These are phyloP conservation scores for Plemyria rubiginata DNA, from an alignment of 2,888 invertebrate species.

Conservation along the genomic window DNA sequence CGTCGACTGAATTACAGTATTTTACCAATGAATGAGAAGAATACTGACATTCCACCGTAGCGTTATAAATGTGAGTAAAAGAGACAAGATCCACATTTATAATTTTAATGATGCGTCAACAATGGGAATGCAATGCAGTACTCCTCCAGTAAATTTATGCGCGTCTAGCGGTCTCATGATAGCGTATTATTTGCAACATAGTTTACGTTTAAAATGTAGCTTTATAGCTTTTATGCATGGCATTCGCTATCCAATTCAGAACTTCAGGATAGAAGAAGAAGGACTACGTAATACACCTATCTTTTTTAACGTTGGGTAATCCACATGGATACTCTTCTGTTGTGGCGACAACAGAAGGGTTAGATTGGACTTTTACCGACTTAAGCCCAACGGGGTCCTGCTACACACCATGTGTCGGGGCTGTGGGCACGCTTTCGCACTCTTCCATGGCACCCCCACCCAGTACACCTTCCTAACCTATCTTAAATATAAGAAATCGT, in stretches of 20 bases:
- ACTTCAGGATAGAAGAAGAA: no score
- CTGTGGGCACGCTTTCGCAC: no score
- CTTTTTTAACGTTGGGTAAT: no score
- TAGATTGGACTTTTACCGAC: no score
- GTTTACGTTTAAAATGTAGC: slow-evolving; percentile 27
- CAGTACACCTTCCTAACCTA: no score
- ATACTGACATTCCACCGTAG: background rate
- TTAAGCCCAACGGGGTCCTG: no score
- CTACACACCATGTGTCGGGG: no score
- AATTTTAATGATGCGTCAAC: slow-evolving; percentile 32
- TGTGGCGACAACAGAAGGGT: no score
- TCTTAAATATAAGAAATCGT: no score
- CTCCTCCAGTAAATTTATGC: slow-evolving; percentile 27
- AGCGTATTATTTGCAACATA: slow-evolving; percentile 20
- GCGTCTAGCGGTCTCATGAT: slow-evolving; percentile 29
- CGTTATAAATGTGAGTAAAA: background rate
- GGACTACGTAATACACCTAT: no score
- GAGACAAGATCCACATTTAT: slow-evolving; percentile 21
- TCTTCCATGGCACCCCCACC: no score
- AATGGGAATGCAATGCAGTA: slow-evolving; percentile 22
- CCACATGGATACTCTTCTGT: no score
- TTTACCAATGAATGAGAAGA: background rate
- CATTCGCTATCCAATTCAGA: slow-evolving; percentile 12
- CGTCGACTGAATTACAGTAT: background rate
- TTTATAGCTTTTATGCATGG: slow-evolving; percentile 9